These are phyloP conservation scores for Nymphalis urticae DNA, from an alignment of 2,888 invertebrate species.

Conservation along the genomic window DNA sequence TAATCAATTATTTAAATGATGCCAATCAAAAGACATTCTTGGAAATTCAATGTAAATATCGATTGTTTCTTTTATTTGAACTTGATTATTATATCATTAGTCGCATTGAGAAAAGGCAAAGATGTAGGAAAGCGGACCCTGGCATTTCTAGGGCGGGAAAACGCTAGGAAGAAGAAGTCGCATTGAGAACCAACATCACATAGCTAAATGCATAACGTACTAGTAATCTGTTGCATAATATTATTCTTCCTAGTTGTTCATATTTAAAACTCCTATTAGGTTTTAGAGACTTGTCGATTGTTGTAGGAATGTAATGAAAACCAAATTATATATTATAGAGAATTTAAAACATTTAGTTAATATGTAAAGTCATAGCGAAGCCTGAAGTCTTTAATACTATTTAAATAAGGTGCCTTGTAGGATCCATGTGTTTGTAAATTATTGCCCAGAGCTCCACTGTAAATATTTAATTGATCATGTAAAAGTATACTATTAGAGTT, in stretches of 20 bases:
- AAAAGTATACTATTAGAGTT: slow-evolving; percentile 78
- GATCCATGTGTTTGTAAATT: slow-evolving; percentile 77
- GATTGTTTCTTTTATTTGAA: slow-evolving; percentile 52
- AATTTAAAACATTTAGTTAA: slow-evolving; percentile 78
- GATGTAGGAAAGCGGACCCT: too few relatives aligned
- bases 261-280: slow-evolving; percentile 80
- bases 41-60: slow-evolving; percentile 54
- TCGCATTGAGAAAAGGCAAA: slow-evolving; percentile 52
- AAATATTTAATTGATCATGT: slow-evolving; percentile 68
- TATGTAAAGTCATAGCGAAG: slow-evolving; percentile 79
- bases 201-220: slow-evolving; percentile 54
- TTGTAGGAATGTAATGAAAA: slow-evolving; percentile 79
- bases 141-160: too few relatives aligned
- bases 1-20: slow-evolving; percentile 80
- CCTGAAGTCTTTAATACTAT: slow-evolving; percentile 78
- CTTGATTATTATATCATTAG: slow-evolving; percentile 37
- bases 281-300: slow-evolving; percentile 76
- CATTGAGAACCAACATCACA: slow-evolving; percentile 63
- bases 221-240: slow-evolving; percentile 80
- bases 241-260: slow-evolving; percentile 79
- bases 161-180: too few relatives aligned
- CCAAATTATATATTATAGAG: slow-evolving; percentile 82
- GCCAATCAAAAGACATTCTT: slow-evolving; percentile 71
- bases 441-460: slow-evolving; percentile 76
- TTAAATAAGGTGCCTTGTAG: slow-evolving; percentile 80